phyloP scores from a whole-genome alignment of 2,113 vertebrate species.

The Rafetus swinhoei region DNA sequence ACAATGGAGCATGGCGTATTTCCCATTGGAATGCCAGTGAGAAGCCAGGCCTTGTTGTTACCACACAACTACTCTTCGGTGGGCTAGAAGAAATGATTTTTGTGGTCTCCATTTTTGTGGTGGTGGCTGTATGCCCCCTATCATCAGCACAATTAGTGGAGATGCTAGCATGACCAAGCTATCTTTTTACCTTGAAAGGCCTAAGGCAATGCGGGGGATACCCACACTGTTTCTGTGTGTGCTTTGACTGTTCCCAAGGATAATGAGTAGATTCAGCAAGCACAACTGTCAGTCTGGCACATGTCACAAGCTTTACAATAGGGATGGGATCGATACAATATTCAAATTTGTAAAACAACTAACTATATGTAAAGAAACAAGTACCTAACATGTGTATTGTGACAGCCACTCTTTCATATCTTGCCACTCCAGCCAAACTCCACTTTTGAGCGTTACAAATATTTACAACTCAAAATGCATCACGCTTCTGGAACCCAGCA shows the following conservation, averaged over 20 bases:
- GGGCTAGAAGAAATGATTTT: background rate
- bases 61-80: background rate
- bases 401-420: background rate
- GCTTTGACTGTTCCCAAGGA: background rate
- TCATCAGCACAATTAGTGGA: background rate
- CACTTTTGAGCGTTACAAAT: background rate
- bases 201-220: background rate
- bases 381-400: background rate
- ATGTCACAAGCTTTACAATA: background rate
- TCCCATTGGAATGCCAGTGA: background rate
- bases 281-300: background rate
- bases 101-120: background rate
- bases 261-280: background rate
- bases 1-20: background rate
- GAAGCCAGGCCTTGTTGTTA: background rate
- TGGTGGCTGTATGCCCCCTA: background rate
- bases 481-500: fast-evolving
- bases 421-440: background rate
- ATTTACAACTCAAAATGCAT: background rate
- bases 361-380: background rate
- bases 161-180: background rate
- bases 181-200: background rate
- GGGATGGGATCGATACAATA: background rate
- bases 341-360: background rate
- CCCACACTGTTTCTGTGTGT: background rate